These are phyloP conservation scores for Margarornis squamiger DNA, from an alignment of 2,797 vertebrate genomes.

Conservation along the genomic window DNA sequence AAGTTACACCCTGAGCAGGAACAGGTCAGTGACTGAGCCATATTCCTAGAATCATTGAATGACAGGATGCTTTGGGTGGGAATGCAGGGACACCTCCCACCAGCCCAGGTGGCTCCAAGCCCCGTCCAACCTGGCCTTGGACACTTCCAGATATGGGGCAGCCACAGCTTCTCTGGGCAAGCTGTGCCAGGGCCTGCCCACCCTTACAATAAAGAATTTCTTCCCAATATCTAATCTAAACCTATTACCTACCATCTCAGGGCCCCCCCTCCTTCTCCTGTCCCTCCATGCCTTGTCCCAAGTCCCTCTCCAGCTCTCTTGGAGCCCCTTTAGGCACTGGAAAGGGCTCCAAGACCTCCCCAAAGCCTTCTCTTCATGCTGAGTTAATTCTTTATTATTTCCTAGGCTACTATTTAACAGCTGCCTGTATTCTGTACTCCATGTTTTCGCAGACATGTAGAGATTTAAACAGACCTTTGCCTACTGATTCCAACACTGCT, in stretches of 20 bases:
- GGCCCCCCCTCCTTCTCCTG: neutral
- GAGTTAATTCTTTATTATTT: neutral
- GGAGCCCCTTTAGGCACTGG: neutral
- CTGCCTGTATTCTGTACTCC: neutral
- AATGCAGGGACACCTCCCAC: neutral
- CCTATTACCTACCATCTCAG: neutral
- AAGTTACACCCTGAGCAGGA: neutral
- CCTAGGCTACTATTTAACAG: neutral
- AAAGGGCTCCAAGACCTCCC: neutral
- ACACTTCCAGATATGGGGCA: neutral
- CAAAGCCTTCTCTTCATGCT: neutral
- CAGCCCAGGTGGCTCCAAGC: neutral
- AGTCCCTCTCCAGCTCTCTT: neutral
- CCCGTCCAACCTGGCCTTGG: neutral
- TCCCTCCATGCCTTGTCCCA: neutral
- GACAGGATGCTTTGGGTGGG: neutral
- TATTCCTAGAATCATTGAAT: neutral
- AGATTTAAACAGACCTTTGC: neutral
- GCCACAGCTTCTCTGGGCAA: neutral
- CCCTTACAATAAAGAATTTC: fast-evolving
- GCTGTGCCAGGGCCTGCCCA: neutral
- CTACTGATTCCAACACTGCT: neutral
- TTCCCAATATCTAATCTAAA: neutral
- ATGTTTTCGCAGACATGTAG: neutral
- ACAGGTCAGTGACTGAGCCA: neutral